These are phyloP conservation scores for Luffia ferchaultella DNA, from an alignment of 2,888 invertebrate genomes.

Conservation along the genomic window DNA sequence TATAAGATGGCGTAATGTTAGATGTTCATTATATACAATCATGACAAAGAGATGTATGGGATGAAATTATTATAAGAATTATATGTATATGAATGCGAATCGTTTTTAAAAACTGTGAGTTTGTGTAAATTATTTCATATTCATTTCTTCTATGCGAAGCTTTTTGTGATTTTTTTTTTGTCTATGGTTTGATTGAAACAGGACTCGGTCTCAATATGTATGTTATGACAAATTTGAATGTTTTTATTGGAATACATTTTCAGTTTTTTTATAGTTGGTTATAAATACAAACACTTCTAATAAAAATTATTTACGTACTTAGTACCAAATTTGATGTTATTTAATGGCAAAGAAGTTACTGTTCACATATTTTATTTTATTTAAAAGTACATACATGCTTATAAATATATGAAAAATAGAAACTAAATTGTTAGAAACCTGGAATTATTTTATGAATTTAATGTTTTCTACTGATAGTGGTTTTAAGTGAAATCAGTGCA, in stretches of 20 bases:
- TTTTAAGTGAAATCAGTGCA: no score
- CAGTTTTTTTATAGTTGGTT: no score
- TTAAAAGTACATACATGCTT: no score
- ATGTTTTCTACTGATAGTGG: no score
- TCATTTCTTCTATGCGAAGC: not conserved
- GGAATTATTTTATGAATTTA: no score
- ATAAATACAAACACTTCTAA: no score
- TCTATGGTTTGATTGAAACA: not conserved
- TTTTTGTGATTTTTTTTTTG: not conserved
- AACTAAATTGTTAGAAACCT: no score
- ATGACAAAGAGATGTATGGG: conserved; percentile 56
- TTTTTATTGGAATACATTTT: not conserved
- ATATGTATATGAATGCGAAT: not conserved
- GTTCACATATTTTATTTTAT: no score
- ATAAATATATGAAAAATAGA: no score
- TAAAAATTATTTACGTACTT: no score
- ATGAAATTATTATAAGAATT: conserved; percentile 20
- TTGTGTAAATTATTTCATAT: conserved; percentile 1
- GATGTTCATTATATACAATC: conserved; percentile 53
- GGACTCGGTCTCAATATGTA: not conserved
- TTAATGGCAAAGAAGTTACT: no score
- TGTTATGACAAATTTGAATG: not conserved
- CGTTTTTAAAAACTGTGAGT: not conserved
- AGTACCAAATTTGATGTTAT: no score
- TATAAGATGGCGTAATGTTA: conserved; percentile 63